phyloP scores from a whole-genome alignment of 2,113 vertebrate genomes.

The Aegotheles bennettii region DNA sequence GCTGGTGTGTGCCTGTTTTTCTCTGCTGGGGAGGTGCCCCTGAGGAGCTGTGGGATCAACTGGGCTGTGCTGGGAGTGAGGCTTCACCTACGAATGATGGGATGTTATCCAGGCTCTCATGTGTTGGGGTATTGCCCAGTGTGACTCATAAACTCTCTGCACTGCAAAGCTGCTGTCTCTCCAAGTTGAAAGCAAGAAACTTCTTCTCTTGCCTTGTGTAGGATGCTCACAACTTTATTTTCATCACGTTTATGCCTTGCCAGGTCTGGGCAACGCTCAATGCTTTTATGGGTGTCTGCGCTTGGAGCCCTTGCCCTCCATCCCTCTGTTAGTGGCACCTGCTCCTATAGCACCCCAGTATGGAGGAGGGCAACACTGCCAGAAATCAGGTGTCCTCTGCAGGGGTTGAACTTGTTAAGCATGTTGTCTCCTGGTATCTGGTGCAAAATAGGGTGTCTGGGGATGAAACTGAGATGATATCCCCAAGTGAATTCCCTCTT shows the following conservation, averaged over 20 bases:
- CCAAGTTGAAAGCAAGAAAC: neutral
- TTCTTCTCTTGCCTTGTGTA: neutral
- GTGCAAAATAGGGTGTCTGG: neutral
- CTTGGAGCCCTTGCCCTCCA: neutral
- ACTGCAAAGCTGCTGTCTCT: neutral
- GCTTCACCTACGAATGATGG: rapidly evolving
- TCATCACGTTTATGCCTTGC: neutral
- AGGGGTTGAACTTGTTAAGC: neutral
- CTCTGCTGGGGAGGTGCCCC: neutral
- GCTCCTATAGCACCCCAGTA: neutral
- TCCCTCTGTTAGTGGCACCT: neutral
- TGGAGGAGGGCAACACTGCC: neutral
- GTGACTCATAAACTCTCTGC: neutral
- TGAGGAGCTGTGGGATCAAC: neutral
- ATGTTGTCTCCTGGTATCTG: neutral
- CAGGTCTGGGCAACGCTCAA: rapidly evolving
- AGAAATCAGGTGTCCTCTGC: neutral
- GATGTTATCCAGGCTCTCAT: neutral
- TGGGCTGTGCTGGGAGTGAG: neutral
- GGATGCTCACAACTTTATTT: neutral
- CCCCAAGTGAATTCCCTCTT: neutral
- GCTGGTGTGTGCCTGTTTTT: rapidly evolving
- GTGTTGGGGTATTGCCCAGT: neutral
- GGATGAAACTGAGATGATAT: neutral
- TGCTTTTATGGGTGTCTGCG: neutral